Conservation (phyloP, 2,888 invertebrate genomes). For the Machimus atricapillus region DNA sequence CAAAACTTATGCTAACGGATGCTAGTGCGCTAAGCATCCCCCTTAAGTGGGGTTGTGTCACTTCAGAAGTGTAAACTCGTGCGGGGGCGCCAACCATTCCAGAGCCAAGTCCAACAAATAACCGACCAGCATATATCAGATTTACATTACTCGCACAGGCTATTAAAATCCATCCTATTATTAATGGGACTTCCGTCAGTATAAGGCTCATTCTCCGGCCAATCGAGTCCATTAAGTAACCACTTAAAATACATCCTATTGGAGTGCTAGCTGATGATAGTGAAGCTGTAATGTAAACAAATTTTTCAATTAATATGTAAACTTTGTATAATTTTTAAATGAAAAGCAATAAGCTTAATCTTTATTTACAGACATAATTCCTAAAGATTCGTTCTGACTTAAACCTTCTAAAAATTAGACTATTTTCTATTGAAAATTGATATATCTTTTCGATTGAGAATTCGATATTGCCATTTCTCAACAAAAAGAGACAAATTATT, state of each 20-base stretch:
- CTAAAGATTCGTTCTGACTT: too few relatives aligned
- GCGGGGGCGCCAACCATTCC: conserved; percentile 78
- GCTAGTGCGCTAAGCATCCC: conserved; percentile 76
- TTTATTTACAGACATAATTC: too few relatives aligned
- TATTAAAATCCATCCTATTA: conserved; percentile 73
- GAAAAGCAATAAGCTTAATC: too few relatives aligned
- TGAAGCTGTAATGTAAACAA: conserved; percentile 65
- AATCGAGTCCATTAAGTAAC: conserved; percentile 73
- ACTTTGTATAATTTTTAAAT: too few relatives aligned
- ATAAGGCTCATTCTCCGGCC: conserved; percentile 72
- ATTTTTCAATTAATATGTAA: not conserved
- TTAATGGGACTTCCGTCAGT: conserved; percentile 71
- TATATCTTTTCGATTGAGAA: too few relatives aligned
- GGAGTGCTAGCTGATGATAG: conserved; percentile 73
- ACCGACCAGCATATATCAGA: conserved; percentile 69
- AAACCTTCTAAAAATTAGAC: too few relatives aligned
- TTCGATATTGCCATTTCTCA: too few relatives aligned
- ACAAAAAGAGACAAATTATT: too few relatives aligned
- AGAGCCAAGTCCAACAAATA: conserved; percentile 73
- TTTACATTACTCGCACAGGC: conserved; percentile 67
- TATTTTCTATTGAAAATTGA: too few relatives aligned
- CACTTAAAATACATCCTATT: conserved; percentile 73
- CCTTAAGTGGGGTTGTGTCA: conserved; percentile 76
- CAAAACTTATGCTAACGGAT: conserved; percentile 76
- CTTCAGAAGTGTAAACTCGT: conserved; percentile 74